These are phyloP conservation scores for Orchestia grillus DNA, from an alignment of 1,140 invertebrate species.

Conservation along the genomic window DNA sequence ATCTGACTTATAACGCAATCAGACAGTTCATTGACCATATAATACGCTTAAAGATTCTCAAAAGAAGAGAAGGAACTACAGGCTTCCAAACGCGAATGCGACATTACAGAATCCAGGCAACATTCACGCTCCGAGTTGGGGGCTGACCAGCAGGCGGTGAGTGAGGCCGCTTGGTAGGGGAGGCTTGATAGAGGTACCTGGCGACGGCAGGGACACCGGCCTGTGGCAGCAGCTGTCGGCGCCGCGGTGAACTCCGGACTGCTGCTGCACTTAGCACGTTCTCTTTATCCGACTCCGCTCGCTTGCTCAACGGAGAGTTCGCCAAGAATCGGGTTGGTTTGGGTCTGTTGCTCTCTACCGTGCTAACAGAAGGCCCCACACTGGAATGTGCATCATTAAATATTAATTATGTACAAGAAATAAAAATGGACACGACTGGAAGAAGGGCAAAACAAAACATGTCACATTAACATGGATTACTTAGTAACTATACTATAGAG, in stretches of 20 bases:
- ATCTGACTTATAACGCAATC: no score
- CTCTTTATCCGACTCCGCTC: background rate
- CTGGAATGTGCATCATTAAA: background rate
- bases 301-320: background rate
- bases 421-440: no score
- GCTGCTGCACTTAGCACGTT: background rate
- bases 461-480: no score
- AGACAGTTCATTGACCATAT: no score
- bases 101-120: background rate
- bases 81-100: no score
- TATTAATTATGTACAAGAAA: no score
- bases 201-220: background rate
- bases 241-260: background rate
- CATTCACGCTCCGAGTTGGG: background rate
- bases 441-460: no score
- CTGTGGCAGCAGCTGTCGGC: background rate
- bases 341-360: conserved; percentile 15
- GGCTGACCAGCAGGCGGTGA: background rate
- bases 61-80: no score
- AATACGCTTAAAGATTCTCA: no score
- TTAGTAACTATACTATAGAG: no score
- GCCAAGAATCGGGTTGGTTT: conserved; percentile 7
- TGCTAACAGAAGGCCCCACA: background rate
- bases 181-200: background rate
- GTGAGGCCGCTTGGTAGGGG: background rate